Conservation (phyloP, 2,888 invertebrate genomes). For the Coremacera marginata region DNA sequence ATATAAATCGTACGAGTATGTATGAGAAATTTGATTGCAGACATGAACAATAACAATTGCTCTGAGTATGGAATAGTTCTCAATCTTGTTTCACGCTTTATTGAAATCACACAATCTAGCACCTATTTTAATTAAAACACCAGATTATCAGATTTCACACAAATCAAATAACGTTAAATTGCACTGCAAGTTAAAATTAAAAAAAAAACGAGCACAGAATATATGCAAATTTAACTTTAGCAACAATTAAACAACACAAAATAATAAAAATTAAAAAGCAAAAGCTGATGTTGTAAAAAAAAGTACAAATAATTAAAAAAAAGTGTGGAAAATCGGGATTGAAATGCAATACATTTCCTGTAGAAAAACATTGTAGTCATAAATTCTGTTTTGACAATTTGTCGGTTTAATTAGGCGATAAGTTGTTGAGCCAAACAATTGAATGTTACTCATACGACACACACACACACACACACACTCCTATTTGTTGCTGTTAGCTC, state of each 20-base stretch:
- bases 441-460: too few species aligned
- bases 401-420: neutral
- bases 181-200: conserved; percentile 6
- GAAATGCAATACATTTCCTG: conserved; percentile 32
- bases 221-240: neutral
- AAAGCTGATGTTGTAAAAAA: neutral
- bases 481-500: too few species aligned
- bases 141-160: neutral
- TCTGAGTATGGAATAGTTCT: neutral
- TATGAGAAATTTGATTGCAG: neutral
- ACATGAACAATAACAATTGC: conserved; percentile 22
- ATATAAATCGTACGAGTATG: too few species aligned
- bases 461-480: too few species aligned
- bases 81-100: conserved; percentile 4
- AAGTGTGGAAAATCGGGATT: conserved; percentile 10
- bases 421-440: neutral
- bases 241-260: neutral
- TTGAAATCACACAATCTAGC: conserved; percentile 4
- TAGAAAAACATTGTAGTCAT: neutral
- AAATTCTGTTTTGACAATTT: too few species aligned
- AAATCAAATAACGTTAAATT: neutral
- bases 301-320: conserved; percentile 5
- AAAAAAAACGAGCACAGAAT: neutral
- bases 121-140: conserved; percentile 4
- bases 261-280: neutral